These are phyloP conservation scores for Adelognathus sp. DNA, from an alignment of 2,888 invertebrate species.

Conservation along the genomic window DNA sequence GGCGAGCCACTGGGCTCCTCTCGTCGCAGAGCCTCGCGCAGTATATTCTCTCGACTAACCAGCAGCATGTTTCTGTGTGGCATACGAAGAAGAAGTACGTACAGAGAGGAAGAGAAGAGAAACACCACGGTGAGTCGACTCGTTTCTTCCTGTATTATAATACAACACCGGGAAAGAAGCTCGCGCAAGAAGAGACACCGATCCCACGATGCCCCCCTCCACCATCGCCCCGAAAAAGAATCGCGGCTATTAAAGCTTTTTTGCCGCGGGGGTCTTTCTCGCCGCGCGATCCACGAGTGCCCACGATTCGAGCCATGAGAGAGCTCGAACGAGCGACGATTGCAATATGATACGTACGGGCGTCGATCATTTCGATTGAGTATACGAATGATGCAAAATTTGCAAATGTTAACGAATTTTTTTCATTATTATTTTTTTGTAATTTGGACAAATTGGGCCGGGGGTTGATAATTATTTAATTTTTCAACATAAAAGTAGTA, in stretches of 20 bases:
- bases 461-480: no score
- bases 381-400: no score
- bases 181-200: conserved; percentile 3
- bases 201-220: conserved; percentile 47
- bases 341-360: not conserved
- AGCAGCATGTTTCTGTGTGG: conserved; percentile 24
- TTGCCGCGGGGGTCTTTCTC: conserved; percentile 7
- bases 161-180: not conserved
- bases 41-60: conserved; percentile 23
- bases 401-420: no score
- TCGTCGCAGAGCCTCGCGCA: not conserved
- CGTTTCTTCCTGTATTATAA: conserved; percentile 1
- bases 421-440: no score
- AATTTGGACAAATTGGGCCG: no score
- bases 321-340: not conserved
- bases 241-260: conserved; percentile 41
- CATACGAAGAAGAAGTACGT: not conserved
- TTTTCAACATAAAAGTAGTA: no score
- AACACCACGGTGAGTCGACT: conserved; percentile 11
- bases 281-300: conserved; percentile 26
- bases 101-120: not conserved
- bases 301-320: not conserved
- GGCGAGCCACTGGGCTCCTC: conserved; percentile 25
- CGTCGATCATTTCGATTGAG: not conserved
- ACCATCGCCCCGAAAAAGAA: conserved; percentile 43